A percentile compares a stretch with the other conserved stretches of the same genome.
These are phyloP conservation scores for Elmis aenea DNA, from an alignment of 2,888 invertebrate species.

Conservation along the genomic window DNA sequence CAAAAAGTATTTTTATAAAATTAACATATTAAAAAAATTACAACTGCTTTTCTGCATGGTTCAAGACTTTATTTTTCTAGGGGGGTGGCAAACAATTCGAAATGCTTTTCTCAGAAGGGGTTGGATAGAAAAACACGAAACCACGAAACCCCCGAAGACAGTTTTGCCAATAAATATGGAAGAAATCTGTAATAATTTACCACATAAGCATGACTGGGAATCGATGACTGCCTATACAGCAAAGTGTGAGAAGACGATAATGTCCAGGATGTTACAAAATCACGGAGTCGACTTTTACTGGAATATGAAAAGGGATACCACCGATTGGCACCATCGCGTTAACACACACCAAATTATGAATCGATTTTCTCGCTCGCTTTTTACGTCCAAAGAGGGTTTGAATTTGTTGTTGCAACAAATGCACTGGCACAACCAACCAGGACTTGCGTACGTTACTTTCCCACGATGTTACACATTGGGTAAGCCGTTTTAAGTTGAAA, in stretches of 20 bases:
- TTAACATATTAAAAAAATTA: no score
- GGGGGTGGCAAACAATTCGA: slow-evolving; percentile 66
- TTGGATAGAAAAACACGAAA: slow-evolving; percentile 66
- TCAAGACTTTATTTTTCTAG: slow-evolving; percentile 42
- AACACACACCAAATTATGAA: slow-evolving; percentile 66
- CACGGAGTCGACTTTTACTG: slow-evolving; percentile 83
- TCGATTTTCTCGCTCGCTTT: slow-evolving; percentile 80
- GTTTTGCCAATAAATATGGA: slow-evolving; percentile 23
- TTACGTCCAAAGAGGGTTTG: slow-evolving; percentile 89
- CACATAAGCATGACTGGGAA: slow-evolving; percentile 43
- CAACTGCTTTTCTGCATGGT: no score
- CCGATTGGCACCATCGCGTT: slow-evolving; percentile 62
- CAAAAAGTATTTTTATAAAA: no score
- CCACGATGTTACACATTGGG: slow-evolving; percentile 80
- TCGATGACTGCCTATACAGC: slow-evolving; percentile 47
- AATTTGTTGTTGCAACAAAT: slow-evolving; percentile 73
- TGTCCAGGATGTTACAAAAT: slow-evolving; percentile 73
- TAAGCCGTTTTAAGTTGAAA: slow-evolving; percentile 37
- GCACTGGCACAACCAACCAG: slow-evolving; percentile 81
- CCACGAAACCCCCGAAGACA: slow-evolving; percentile 14
- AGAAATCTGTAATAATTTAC: slow-evolving; percentile 42
- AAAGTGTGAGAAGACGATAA: slow-evolving; percentile 58
- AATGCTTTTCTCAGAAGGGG: slow-evolving; percentile 65
- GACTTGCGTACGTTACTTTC: slow-evolving; percentile 73
- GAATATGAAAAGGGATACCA: slow-evolving; percentile 81